Evolutionary conservation across 2,797 vertebrate genomes (phyloP).

Genomic region (Octomys mimax): DNA sequence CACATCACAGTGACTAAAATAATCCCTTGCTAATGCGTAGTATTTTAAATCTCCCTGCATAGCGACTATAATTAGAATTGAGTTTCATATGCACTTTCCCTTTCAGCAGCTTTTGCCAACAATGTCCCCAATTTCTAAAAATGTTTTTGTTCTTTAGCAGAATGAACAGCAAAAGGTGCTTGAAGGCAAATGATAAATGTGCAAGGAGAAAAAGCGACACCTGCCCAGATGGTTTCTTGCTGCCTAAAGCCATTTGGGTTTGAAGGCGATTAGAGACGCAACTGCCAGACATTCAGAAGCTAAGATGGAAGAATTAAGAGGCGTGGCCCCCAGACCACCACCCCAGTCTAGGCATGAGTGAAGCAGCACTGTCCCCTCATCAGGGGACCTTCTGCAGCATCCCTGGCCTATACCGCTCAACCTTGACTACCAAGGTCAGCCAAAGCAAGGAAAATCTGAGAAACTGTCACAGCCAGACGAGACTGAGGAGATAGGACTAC

Average conservation of each 20-base stretch:
- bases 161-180: conserved; percentile 29
- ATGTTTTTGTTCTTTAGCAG: neutral
- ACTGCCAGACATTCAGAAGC: neutral
- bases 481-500: neutral
- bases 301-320: neutral
- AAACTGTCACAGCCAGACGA: neutral
- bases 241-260: neutral
- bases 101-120: neutral
- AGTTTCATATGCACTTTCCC: neutral
- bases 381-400: neutral
- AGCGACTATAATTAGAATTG: conserved; percentile 59
- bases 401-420: neutral
- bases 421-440: neutral
- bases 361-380: neutral
- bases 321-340: neutral
- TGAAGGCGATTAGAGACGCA: neutral
- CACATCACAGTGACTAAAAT: conserved; percentile 54
- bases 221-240: neutral
- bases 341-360: neutral
- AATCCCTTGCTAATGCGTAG: neutral
- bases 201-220: neutral
- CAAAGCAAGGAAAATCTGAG: neutral
- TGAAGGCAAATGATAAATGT: neutral
- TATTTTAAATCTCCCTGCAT: neutral
- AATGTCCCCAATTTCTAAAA: conserved; percentile 31